Conservation (phyloP, 1,140 invertebrate genomes). For the Polypedilum vanderplanki region DNA sequence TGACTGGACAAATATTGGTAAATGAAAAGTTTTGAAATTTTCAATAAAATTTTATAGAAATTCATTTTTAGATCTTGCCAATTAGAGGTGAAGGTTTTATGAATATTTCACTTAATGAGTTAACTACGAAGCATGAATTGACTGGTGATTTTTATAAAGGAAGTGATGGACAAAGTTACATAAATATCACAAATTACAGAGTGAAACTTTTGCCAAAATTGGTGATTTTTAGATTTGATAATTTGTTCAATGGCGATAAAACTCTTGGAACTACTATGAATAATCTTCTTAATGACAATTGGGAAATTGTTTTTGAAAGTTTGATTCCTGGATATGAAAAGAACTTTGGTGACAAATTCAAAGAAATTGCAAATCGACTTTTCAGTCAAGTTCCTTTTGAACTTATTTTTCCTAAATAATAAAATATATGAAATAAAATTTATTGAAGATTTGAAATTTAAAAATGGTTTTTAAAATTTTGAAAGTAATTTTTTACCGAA, state of each 20-base stretch:
- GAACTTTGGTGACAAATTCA: slow-evolving; percentile 53
- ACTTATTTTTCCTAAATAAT: slow-evolving; percentile 50
- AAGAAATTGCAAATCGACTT: slow-evolving; percentile 53
- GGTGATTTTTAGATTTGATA: slow-evolving; percentile 51
- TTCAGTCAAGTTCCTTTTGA: slow-evolving; percentile 57
- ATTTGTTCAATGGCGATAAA: slow-evolving; percentile 55
- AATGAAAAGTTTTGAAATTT: too few species aligned
- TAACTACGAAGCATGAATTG: slow-evolving; percentile 51
- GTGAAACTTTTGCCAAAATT: slow-evolving; percentile 50
- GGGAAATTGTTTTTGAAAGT: slow-evolving; percentile 57
- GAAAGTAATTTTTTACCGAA: too few species aligned
- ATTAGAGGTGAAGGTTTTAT: slow-evolving; percentile 60
- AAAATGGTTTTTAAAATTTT: too few species aligned
- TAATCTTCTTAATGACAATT: slow-evolving; percentile 58
- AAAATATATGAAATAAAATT: too few species aligned
- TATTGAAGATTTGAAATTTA: too few species aligned
- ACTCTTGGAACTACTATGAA: slow-evolving; percentile 51
- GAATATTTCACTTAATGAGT: slow-evolving; percentile 57
- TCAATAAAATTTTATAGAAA: too few species aligned
- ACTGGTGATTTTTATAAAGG: slow-evolving; percentile 49
- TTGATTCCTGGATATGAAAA: slow-evolving; percentile 55
- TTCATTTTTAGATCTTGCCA: slow-evolving; percentile 44
- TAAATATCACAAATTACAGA: slow-evolving; percentile 52
- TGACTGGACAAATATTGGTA: slow-evolving; percentile 60
- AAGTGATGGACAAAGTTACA: slow-evolving; percentile 50